Evolutionary conservation across 2,113 vertebrate species (phyloP), one percentile per base, ranked within the genome.

Genomic region (Leuciscus idus): DNA sequence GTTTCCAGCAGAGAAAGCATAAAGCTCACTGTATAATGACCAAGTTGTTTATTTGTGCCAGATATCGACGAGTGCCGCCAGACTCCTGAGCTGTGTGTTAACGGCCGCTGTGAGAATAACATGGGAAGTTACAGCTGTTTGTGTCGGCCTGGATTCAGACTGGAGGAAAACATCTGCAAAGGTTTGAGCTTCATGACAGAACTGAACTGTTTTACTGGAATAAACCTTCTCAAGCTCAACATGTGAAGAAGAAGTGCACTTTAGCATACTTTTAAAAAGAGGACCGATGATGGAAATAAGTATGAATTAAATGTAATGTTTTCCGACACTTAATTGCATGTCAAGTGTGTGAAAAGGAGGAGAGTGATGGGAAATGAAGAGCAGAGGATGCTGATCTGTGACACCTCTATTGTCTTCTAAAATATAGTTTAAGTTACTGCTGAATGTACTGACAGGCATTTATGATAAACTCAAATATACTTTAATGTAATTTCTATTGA

Each of bases 11-110:
- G 64, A 33, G 28, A 17, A 62, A 43, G 46, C 52, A 64, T 33
- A 48, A 21, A 43, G 21, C 12, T 15, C 57, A 12, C 39, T 85
- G 21, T 74, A 33, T 46, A 57, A 17, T 79, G 30, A 80, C 9
- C 4, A n/a, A 43, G 36, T 77, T 17, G 23, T 46, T 59, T 86
- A 43, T 74, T 19, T 55, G 12, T 57, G 8, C 72, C 77, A 96
- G 95, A 95, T 12, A 66, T 95, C 83, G 95, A 96, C 6, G 95
- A 96, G 89, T 96, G 95, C 70, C 90, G 91, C 13, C 93, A 92
- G 26, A 87, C 88, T 28, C 93, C 95, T 1, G 48, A 82, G 0
- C 93, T 92, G 10, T 96, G 95, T 78, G 15, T 90, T 73, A 90
- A 94, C 0, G 95, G 94, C 1, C 93, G 89, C 85, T 96, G 95